These are phyloP conservation scores for Colius striatus DNA, from an alignment of 2,113 vertebrate genomes.

Conservation along the genomic window DNA sequence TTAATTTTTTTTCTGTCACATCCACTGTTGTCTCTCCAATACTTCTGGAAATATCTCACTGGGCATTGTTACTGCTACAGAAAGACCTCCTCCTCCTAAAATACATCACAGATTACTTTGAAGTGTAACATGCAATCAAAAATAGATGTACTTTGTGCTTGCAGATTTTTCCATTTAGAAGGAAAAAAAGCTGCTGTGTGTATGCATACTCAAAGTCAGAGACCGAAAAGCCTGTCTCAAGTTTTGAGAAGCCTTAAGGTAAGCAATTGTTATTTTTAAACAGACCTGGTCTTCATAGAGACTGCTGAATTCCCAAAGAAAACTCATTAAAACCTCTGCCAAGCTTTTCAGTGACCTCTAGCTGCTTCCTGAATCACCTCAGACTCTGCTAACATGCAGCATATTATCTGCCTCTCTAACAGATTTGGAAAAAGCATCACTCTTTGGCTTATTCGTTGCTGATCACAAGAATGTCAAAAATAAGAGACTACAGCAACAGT, in stretches of 20 bases:
- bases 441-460: background rate
- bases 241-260: background rate
- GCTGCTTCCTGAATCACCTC: background rate
- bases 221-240: background rate
- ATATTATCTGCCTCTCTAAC: background rate
- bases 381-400: background rate
- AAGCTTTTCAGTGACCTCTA: background rate
- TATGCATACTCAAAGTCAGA: background rate
- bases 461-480: background rate
- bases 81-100: background rate
- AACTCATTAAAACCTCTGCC: background rate
- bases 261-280: background rate
- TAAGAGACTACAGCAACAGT: background rate
- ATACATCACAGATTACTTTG: background rate
- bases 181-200: background rate
- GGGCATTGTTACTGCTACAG: background rate
- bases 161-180: constrained; percentile 23
- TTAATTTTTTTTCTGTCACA: background rate
- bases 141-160: background rate
- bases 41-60: background rate
- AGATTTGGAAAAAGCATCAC: background rate
- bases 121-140: background rate
- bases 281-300: background rate
- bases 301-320: background rate
- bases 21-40: background rate